phyloP scores from a whole-genome alignment of 2,888 invertebrate species.

The Noctua comes region DNA sequence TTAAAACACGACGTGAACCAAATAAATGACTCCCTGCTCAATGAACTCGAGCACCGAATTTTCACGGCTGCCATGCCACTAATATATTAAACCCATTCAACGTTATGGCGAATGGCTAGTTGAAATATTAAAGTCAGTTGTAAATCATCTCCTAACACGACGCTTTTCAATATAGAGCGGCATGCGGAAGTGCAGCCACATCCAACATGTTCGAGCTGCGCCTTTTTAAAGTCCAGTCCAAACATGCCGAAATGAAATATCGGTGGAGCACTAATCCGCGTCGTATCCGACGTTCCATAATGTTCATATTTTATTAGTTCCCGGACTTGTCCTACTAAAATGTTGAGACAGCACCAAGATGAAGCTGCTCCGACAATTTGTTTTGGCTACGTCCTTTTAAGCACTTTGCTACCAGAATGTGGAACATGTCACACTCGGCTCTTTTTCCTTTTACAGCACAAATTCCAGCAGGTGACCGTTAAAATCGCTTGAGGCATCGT shows the following conservation, averaged over 20 bases:
- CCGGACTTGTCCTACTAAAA: slow-evolving; percentile 71
- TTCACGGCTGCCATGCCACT: slow-evolving; percentile 54
- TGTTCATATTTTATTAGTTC: slow-evolving; percentile 81
- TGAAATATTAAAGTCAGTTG: slow-evolving; percentile 70
- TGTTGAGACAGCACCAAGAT: slow-evolving; percentile 56
- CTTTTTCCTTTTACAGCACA: slow-evolving; percentile 45
- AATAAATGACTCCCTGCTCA: slow-evolving; percentile 44
- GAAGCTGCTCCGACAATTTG: slow-evolving; percentile 63
- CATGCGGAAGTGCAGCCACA: slow-evolving; percentile 78
- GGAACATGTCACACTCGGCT: slow-evolving; percentile 18
- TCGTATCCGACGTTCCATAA: slow-evolving; percentile 75
- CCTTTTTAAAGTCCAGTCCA: slow-evolving; percentile 76
- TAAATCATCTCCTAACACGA: slow-evolving; percentile 75
- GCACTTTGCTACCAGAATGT: slow-evolving; percentile 25
- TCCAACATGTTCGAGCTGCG: slow-evolving; percentile 70
- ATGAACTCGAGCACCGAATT: slow-evolving; percentile 40
- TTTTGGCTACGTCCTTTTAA: slow-evolving; percentile 46
- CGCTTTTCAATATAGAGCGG: slow-evolving; percentile 69
- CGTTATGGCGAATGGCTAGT: slow-evolving; percentile 63
- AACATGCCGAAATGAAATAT: slow-evolving; percentile 82
- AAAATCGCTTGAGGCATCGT: slow-evolving; percentile 34
- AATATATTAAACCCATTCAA: slow-evolving; percentile 63
- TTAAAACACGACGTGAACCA: slow-evolving; percentile 10
- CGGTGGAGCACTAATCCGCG: slow-evolving; percentile 72
- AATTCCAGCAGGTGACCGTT: slow-evolving; percentile 44